Evolutionary conservation across 2,113 vertebrate genomes (phyloP), one percentile per base, ranked within the genome.

Genomic region (Dissostichus mawsoni): DNA sequence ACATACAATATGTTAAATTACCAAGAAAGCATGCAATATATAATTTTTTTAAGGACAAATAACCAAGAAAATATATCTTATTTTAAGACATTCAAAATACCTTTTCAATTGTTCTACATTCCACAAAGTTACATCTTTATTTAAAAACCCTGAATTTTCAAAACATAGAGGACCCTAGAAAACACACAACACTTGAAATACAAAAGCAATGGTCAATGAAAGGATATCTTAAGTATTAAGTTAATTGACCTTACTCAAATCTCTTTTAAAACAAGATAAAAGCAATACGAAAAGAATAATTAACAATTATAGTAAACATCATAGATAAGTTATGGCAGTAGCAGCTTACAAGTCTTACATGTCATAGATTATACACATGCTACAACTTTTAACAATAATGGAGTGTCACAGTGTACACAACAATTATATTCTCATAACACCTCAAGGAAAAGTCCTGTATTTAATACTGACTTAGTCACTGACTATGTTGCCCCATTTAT

Each of bases 21-120:
- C 65, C 74, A 81, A 69, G 13, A 65, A 44, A 57, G 6, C 83
- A 91, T 80, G 72, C 74, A 71, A 41, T 66, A 25, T n/a, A 25
- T 25, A 33, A 5, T 65, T 2, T n/a, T 80, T 53, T n/a, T 5
- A 70, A 52, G 0, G 25, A 41, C 9, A 78, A 63, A 47, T 53
- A 45, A 57, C 11, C 12, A 76, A 48, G 6, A n/a, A 11, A 56
- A 58, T 14, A 10, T 14, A 18, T 51, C 17, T 23, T 4, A 3
- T 66, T 48, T 57, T 53, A 14, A 12, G 33, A 75, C 41, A 66
- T 20, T 79, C 16, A 74, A 17, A 68, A 56, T 4, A 70, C 56
- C 58, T 23, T 29, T 44, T 12, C 45, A 2, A 51, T 25, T 45
- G n/a, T 8, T 33, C 5, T 20, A 74, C 47, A 75, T 23, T 36